These are phyloP conservation scores for Drosophila meridiana DNA, from an alignment of 2,888 invertebrate genomes.

Conservation along the genomic window DNA sequence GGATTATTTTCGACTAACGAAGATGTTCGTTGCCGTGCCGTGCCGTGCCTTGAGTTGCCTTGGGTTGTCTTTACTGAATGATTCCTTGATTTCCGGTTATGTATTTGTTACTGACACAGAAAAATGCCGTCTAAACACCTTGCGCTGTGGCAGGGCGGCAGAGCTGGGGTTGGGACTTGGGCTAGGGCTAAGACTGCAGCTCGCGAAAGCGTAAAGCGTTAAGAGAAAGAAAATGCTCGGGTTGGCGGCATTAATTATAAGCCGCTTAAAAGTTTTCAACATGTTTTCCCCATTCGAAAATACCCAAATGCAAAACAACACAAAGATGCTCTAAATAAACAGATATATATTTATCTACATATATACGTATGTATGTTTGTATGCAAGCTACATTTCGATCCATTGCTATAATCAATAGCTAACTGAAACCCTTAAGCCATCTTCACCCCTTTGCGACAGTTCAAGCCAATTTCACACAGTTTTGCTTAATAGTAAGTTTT, in stretches of 20 bases:
- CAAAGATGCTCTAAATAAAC: conserved; percentile 20
- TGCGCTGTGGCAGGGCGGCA: background rate
- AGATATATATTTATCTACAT: background rate
- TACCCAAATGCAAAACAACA: conserved; percentile 25
- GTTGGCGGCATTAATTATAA: conserved; percentile 78
- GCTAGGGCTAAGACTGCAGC: conserved; percentile 22
- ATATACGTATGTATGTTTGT: background rate
- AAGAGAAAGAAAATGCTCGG: conserved; percentile 78
- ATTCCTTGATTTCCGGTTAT: conserved; percentile 73
- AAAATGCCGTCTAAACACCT: conserved; percentile 24
- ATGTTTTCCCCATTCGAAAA: conserved; percentile 66
- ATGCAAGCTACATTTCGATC: background rate
- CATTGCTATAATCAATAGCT: conserved; percentile 31
- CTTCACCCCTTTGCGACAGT: conserved; percentile 10
- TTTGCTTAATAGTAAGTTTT: conserved; percentile 6
- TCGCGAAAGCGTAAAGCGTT: conserved; percentile 62
- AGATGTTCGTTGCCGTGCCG: conserved; percentile 14
- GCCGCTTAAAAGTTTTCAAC: conserved; percentile 81
- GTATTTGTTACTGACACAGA: conserved; percentile 62
- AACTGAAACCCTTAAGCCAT: conserved; percentile 24
- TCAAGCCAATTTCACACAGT: conserved; percentile 5
- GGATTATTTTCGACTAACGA: conserved; percentile 65
- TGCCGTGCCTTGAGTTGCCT: conserved; percentile 8
- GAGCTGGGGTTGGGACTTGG: background rate
- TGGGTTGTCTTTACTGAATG: conserved; percentile 2